Base-by-base conservation (phyloP, 2,888 invertebrate species). In the Arrhopalites spinosus region DNA sequence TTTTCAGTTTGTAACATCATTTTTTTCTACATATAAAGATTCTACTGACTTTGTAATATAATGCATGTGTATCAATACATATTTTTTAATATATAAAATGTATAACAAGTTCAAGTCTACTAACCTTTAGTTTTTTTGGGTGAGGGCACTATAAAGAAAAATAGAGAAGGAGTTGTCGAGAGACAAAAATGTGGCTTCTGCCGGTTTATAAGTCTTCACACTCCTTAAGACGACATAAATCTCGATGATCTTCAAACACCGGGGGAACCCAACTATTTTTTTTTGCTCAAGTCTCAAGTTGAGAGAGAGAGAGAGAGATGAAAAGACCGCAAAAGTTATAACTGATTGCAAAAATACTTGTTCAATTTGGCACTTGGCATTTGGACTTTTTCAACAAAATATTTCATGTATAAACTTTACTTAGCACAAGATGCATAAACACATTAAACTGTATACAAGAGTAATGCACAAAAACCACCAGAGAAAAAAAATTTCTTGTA, bases 121-220 rank as follows among this genome's bases (percentile, higher is more conserved):
- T 45, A 47, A 72, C 72, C 72, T 72, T 72, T 36, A 7, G 5
- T 36, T n/a, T 63, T 47, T 63, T 45, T 64, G 61, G 72, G 63
- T 61, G 72, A 72, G 63, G 43, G 61, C 72, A 69, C 69, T 36
- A 43, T 36, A 50, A n/a, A 59, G 23, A 59, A 59, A 59, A 72
- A 63, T 61, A 72, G 25, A 7, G 63, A 63, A 29, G 63, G 29
- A 71, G 29, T 11, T 30, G 29, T 43, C n/a, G 30, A 36, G 36
- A 36, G 36, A 36, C 5, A 11, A 56, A 30, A 27, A 47, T 63
- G 73, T 73, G 73, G 73, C 68, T n/a, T 74, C 53, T 74, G 56
- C 67, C 56, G 73, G 73, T 77, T 77, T 77, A 70, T 73, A 70
- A 61, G 63, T 70, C 70, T 73, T 73, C 70, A 73, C 76, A 77